These are phyloP conservation scores for Syrrhaptes paradoxus DNA, from an alignment of 2,113 vertebrate species.

Conservation along the genomic window DNA sequence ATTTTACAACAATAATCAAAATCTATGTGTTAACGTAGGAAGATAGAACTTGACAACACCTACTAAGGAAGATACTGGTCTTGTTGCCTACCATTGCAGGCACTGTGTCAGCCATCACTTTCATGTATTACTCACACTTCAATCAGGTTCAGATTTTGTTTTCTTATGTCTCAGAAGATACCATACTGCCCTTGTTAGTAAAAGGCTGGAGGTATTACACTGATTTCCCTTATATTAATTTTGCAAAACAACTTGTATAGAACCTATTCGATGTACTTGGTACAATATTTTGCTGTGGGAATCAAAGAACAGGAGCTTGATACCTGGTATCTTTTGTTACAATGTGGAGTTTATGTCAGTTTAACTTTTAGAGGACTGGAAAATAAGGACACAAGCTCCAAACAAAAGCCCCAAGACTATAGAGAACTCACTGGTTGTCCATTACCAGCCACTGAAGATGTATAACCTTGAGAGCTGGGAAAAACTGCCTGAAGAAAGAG, in stretches of 20 bases:
- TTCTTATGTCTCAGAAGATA: background rate
- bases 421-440: background rate
- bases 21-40: background rate
- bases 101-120: background rate
- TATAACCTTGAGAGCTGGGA: background rate
- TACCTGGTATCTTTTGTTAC: background rate
- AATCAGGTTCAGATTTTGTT: background rate
- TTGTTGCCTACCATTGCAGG: background rate
- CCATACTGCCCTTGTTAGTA: fast-evolving
- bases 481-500: background rate
- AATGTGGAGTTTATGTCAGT: background rate
- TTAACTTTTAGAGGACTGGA: background rate
- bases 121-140: background rate
- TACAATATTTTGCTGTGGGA: background rate
- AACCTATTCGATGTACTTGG: background rate
- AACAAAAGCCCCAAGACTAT: background rate
- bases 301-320: background rate
- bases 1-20: background rate
- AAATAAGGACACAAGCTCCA: background rate
- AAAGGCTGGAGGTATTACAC: background rate
- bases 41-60: background rate
- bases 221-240: background rate
- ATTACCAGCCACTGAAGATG: background rate
- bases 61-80: background rate
- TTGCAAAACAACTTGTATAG: background rate